Percentiles rank a stretch among this genome's conserved stretches.
phyloP scores from a whole-genome alignment of 2,888 invertebrate genomes.

The Nebria salina region DNA sequence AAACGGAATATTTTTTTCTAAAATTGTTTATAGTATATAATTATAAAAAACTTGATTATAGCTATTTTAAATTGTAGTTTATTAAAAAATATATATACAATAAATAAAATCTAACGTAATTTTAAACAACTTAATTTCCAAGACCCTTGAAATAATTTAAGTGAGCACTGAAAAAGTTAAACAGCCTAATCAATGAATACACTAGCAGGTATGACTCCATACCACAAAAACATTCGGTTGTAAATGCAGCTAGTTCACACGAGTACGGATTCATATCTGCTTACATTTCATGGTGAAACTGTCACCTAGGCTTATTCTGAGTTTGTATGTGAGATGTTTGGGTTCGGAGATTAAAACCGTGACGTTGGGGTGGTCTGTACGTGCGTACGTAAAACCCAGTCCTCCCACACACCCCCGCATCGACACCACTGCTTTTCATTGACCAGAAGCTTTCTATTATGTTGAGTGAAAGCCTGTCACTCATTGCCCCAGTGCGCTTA shows the following conservation, averaged over 20 bases:
- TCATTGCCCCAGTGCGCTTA: conserved; percentile 48
- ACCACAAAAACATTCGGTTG: background rate
- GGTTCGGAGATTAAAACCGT: conserved; percentile 52
- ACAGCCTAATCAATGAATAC: conserved; percentile 38
- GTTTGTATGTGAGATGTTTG: conserved; percentile 46
- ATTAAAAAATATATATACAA: too few species aligned
- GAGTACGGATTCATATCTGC: background rate
- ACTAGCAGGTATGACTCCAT: conserved; percentile 20
- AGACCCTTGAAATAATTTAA: too few species aligned
- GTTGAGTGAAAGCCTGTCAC: conserved; percentile 50
- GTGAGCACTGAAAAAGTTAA: too few species aligned
- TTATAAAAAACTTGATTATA: too few species aligned
- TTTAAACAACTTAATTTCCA: too few species aligned
- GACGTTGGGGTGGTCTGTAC: conserved; percentile 52
- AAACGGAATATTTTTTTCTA: too few species aligned
- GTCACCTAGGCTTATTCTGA: conserved; percentile 27
- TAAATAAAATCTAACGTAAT: too few species aligned
- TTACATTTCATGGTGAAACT: conserved; percentile 33
- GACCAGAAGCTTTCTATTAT: conserved; percentile 49
- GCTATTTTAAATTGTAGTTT: too few species aligned
- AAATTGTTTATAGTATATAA: too few species aligned
- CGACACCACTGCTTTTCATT: conserved; percentile 40
- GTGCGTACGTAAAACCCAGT: conserved; percentile 3
- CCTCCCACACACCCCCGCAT: background rate
- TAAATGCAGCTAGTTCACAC: background rate